Evolutionary conservation across 2,113 vertebrate genomes (phyloP).

Genomic region (Delphinus delphis): DNA sequence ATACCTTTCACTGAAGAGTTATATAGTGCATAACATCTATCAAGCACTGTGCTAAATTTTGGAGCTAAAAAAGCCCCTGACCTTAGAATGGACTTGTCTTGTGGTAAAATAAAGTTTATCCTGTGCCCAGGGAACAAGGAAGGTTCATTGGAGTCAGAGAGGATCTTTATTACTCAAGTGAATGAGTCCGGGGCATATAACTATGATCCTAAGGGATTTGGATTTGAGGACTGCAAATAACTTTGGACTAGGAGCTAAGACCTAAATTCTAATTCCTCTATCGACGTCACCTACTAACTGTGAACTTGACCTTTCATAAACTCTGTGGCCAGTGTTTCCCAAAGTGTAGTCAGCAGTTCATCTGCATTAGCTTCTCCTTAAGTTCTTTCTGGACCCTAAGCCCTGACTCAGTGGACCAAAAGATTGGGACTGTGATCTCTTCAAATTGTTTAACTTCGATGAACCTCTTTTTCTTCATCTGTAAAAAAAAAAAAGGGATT

Average conservation of each 20-base stretch:
- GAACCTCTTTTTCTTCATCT: neutral
- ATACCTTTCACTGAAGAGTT: neutral
- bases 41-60: neutral
- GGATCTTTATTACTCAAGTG: neutral
- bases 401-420: neutral
- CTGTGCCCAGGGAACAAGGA: neutral
- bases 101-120: conserved; percentile 27
- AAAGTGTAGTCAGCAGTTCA: neutral
- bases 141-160: neutral
- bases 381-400: neutral
- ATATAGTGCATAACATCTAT: neutral
- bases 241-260: neutral
- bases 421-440: neutral
- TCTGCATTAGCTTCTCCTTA: neutral
- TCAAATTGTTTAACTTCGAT: neutral
- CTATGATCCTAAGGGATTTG: neutral
- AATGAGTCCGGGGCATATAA: neutral
- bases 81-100: neutral
- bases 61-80: conserved; percentile 17
- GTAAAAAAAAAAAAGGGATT: neutral
- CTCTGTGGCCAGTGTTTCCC: neutral
- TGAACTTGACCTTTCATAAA: conserved; percentile 1
- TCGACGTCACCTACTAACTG: neutral
- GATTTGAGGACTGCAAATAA: neutral
- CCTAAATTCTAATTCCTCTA: neutral